Base-by-base conservation (phyloP, 2,797 vertebrate genomes). In the Rhynchotus rufescens region DNA sequence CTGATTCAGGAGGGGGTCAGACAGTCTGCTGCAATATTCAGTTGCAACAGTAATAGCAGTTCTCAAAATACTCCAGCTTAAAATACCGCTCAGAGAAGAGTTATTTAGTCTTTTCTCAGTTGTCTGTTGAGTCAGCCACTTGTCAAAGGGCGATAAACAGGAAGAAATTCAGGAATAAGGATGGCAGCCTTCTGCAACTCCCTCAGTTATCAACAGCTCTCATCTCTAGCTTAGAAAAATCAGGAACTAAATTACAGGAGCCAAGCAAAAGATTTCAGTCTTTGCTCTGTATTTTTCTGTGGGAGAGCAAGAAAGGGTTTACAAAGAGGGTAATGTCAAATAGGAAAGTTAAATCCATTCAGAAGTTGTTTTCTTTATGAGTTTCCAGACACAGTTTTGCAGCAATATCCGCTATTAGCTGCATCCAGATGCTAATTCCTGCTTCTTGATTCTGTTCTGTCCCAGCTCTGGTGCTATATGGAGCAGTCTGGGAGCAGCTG, bases 1-100 rank as follows among this genome's bases (percentile, higher is more conserved):
- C 38, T 68, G 74, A 75, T 83, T 85, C 79, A 89, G 84, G 90
- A 93, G 44, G 68, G 77, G 87, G 65, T 92, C 92, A 91, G 85
- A 66, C 49, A 83, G 74, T 86, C 90, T 92, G 89, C 78, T 93
- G 67, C 28, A 84, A 86, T 76, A 66, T 91, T 77, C 78, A 61
- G 54, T 90, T 85, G 83, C 77, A 74, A 91, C 71, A 49, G 52
- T 93, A 94, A 89, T 59, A 84, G 83, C 34, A 80, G 56, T 93
- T 90, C 88, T 86, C 96, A 93, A 84, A 92, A 91, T 93, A 92
- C 56, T 81, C 30, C 30, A 59, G 69, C 71, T 96, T 94, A 93
- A 88, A 94, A 92, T 94, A 89, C 73, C 60, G 77, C 72, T 44
- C 79, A 67, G 56, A 85, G 22, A 88, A 84, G 79, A 73, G 72